Evolutionary conservation across 2,888 invertebrate species (phyloP), one percentile per base, ranked within the genome.

Genomic region (Caprella mutica): DNA sequence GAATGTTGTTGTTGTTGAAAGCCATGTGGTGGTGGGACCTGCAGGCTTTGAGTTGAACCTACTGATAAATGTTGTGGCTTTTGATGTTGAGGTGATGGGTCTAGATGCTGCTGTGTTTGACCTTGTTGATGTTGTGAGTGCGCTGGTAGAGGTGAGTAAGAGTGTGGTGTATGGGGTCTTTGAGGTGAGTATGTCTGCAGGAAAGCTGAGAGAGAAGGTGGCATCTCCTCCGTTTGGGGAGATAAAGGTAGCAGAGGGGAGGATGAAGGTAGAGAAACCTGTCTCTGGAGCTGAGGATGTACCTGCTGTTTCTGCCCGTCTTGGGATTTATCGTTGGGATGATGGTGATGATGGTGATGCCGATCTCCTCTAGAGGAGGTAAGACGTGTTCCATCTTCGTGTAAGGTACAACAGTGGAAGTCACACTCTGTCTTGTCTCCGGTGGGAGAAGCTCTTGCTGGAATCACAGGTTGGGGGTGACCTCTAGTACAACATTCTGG

Each of bases 321-420:
- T 35, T 29, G 40, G 17, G 29, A 33, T 27, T 33, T 19, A 14
- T 12, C 21, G n/a, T 52, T 52, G 38, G 46, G 59, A 17, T 52
- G 61, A 19, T 56, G 59, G 39, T 61, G 68, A 60, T 88, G 88
- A 74, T 87, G 90, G 65, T 69, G 92, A 90, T 65, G 91, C 90
- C 67, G 91, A 90, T 68, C 90, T 89, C 67, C 90, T 89, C 72
- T 85, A 87, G 75, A 90, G 89, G 89, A 46, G 43, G 55, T 57
- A 53, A 62, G 52, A 40, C 68, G 83, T 63, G 90, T 81, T 8
- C 90, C 89, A 73, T 89, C 91, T 74, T 91, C 90, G 79, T 92
- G 92, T 69, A 92, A 77, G 66, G 91, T 87, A 77, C 91, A 91
- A 75, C 92, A 92, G 75, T 92, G 92, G 76, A 92, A 92, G 77